Base-by-base conservation (phyloP, 2,888 invertebrate genomes). In the Elmis aenea region DNA sequence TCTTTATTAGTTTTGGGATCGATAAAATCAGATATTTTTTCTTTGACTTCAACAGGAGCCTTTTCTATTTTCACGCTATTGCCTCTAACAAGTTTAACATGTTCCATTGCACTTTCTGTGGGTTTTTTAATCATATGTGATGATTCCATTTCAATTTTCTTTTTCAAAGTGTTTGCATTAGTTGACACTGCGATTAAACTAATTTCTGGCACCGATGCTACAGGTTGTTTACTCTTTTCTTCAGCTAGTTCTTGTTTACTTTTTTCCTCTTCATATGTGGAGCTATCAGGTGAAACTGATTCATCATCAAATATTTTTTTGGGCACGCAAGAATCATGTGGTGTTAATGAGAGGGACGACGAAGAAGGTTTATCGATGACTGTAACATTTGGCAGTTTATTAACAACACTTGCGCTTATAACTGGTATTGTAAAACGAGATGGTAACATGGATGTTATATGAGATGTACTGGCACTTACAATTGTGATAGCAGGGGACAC, bases 251-350 rank as follows among this genome's bases (percentile, higher is more conserved):
- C 60, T 45, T 38, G 31, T 33, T 62, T 64, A 5, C 52, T 49
- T 40, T 64, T 64, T 3, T 68, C 68, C 38, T 70, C 69, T 16
- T 68, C 67, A 41, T 63, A 66, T 37, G 64, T 64, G 1, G 66
- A 64, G 52, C 63, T 68, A 35, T 79, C 78, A 0, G 79, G 78
- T 1, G 79, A 79, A 1, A 76, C 74, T 0, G 74, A 77, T 46
- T 80, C 80, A 50, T 81, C 79, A 59, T 81, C 79, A 56, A 81
- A 79, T 54, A 80, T 79, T 58, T 80, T 80, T 4, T 77, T 79
- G 1, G 81, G 80, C 10, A 80, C 64, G 5, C 73, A 75, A 41
- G 68, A 76, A 53, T 76, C 80, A 52, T 76, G 75, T 1, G 72
- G 66, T 25, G 77, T 66, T 45, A 77, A 72, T 1, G 79, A 78